Evolutionary conservation across 2,797 vertebrate genomes (phyloP).

Genomic region (Poecilia gillii): DNA sequence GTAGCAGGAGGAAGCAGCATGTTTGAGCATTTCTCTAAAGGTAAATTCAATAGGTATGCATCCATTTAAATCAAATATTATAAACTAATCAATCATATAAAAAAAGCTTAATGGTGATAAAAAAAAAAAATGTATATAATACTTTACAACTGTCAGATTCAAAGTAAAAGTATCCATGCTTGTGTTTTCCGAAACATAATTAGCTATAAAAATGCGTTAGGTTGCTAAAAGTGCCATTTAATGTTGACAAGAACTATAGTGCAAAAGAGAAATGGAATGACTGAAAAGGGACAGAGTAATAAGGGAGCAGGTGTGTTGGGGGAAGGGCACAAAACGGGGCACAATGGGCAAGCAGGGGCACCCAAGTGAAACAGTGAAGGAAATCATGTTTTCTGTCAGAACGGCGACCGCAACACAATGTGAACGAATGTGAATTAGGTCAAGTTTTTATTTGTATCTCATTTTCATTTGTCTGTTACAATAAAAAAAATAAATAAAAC

Average conservation of each 20-base stretch:
- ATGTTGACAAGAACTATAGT: background rate
- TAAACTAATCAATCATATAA: background rate
- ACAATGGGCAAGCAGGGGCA: slow-evolving; percentile 36
- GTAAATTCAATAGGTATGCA: background rate
- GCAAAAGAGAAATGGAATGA: background rate
- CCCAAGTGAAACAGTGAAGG: slow-evolving; percentile 40
- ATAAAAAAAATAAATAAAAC: background rate
- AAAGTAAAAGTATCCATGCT: background rate
- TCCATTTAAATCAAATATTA: background rate
- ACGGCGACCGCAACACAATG: slow-evolving; percentile 9
- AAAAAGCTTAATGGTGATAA: background rate
- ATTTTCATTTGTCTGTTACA: background rate
- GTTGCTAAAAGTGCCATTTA: background rate
- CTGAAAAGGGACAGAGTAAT: slow-evolving; percentile 10
- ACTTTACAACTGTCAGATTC: background rate
- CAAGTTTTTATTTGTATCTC: background rate
- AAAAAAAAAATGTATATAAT: background rate
- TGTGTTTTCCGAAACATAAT: background rate
- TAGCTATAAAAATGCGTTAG: background rate
- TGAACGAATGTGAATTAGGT: slow-evolving; percentile 26
- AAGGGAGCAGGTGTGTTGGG: slow-evolving; percentile 59
- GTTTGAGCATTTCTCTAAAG: background rate
- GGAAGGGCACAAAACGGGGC: slow-evolving; percentile 57
- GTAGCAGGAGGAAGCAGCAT: background rate
- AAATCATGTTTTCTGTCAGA: slow-evolving; percentile 47